Conservation (phyloP, 2,113 vertebrate species). For the Aegithalos caudatus region DNA sequence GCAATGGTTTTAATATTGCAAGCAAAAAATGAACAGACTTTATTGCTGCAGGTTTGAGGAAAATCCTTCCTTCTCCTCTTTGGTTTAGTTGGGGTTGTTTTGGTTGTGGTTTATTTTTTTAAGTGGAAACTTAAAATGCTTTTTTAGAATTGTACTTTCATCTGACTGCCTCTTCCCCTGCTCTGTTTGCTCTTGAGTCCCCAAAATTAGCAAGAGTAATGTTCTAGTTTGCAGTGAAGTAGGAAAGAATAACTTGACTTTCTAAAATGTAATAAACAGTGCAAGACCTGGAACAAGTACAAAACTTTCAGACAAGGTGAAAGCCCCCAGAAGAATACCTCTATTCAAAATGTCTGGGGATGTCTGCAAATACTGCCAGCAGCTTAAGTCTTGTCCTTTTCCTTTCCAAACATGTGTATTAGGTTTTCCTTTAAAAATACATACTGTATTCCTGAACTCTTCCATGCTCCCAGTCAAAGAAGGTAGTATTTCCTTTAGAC, state of each 20-base stretch:
- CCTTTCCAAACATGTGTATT: slow-evolving; percentile 52
- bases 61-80: background rate
- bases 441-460: slow-evolving; percentile 29
- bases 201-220: slow-evolving; percentile 34
- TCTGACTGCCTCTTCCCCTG: slow-evolving; percentile 4
- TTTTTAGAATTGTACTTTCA: slow-evolving; percentile 22
- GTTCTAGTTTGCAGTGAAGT: slow-evolving; percentile 42
- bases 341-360: slow-evolving; percentile 57
- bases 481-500: slow-evolving; percentile 48
- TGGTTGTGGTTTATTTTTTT: background rate
- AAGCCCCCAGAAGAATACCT: slow-evolving; percentile 61
- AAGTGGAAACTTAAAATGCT: background rate
- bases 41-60: background rate
- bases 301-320: slow-evolving; percentile 62
- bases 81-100: background rate
- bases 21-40: background rate
- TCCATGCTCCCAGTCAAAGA: background rate
- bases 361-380: slow-evolving; percentile 60
- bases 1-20: background rate
- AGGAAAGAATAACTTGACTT: slow-evolving; percentile 61
- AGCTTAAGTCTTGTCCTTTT: slow-evolving; percentile 39
- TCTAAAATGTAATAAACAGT: slow-evolving; percentile 52
- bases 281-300: slow-evolving; percentile 43
- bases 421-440: slow-evolving; percentile 52
- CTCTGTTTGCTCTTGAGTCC: slow-evolving; percentile 37